Evolutionary conservation across 30 jellyfish, hydroid and myxozoan genomes (phyloP).

Genomic region (Hydractinia echinata): DNA sequence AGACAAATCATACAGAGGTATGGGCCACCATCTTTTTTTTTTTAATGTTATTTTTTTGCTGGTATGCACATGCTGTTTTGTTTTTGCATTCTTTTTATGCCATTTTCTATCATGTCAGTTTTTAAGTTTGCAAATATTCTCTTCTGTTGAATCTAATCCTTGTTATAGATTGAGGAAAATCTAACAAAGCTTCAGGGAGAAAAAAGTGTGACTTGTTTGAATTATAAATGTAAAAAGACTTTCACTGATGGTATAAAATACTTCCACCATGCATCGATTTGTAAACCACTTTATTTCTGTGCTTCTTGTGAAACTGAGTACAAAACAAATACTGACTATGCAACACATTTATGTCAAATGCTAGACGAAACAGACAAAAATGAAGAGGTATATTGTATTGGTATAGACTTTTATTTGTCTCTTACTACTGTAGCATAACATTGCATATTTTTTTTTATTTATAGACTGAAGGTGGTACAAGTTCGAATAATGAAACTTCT

Average conservation of each 20-base stretch:
- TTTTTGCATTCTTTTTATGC: too few relatives aligned
- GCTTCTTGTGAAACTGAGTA: constrained; percentile 17
- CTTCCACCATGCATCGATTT: constrained; percentile 30
- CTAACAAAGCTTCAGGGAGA: constrained; percentile 13
- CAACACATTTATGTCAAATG: constrained; percentile 3
- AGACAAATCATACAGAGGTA: neutral
- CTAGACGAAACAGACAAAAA: too few relatives aligned
- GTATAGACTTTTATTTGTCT: too few relatives aligned
- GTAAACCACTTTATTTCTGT: constrained; percentile 43
- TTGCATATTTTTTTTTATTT: too few relatives aligned
- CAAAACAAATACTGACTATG: neutral
- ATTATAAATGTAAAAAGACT: constrained; percentile 26
- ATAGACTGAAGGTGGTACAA: too few relatives aligned
- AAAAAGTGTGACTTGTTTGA: constrained; percentile 26
- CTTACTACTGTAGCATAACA: too few relatives aligned
- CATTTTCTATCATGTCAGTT: too few relatives aligned
- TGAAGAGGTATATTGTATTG: too few relatives aligned
- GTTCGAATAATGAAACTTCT: too few relatives aligned
- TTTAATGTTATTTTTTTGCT: too few relatives aligned
- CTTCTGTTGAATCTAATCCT: neutral
- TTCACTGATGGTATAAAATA: constrained; percentile 31
- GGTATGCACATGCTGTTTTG: too few relatives aligned
- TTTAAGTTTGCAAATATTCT: neutral
- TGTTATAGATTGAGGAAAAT: neutral
- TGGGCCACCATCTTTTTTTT: too few relatives aligned